Evolutionary conservation across 30 jellyfish, hydroid and myxozoan genomes (phyloP), one percentile per base, ranked within the genome.

Genomic region (Cassiopea andromeda): DNA sequence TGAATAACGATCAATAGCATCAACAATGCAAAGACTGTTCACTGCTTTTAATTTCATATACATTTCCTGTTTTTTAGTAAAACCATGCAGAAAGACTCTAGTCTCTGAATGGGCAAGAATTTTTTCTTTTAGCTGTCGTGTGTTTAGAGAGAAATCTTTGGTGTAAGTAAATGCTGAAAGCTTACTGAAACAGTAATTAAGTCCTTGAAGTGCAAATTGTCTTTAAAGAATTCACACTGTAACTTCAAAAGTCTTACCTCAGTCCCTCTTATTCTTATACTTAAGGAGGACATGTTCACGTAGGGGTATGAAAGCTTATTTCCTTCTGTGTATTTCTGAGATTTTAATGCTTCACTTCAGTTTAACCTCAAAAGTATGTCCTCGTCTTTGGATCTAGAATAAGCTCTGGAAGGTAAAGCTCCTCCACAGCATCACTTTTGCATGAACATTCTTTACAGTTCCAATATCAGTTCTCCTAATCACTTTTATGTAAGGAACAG

Each of bases 381-480:
- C 47, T n/a, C 7, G 7, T 68, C 47, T 0, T 8, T 4, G 7
- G 47, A 14, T 17, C 47, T 6, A 17, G 17, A 43, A 18, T 18
- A 43, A 7, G 47, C 7, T 6, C 17, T 18, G 15, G 15, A n/a
- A 68, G 6, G 73, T 9, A 27, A 70, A 3, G 73, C 82, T 64
- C 82, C 90, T 81, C 45, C 90, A 58, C 82, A 81, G 27, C 18
- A 82, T 1, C 73, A 2, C 16, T 60, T 43, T 16, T 72, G 12
- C 15, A 48, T 0, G 54, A 47, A 47, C 1, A 43, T 70, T 43
- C 79, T 8, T 27, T 81, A 61, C 90, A 44, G 90, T 81, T 81
- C 90, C 90, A 81, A 81, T 81, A 81, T 81, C 90, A 64, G 45
- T 27, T 60, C 45, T 66, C 27, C 43, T 49, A 81, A 61, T 81